A percentile compares a stretch with the other conserved stretches of the same genome.
phyloP scores from a whole-genome alignment of 37 sponge, comb jelly and placozoan species.

The Petrosia ficiformis region DNA sequence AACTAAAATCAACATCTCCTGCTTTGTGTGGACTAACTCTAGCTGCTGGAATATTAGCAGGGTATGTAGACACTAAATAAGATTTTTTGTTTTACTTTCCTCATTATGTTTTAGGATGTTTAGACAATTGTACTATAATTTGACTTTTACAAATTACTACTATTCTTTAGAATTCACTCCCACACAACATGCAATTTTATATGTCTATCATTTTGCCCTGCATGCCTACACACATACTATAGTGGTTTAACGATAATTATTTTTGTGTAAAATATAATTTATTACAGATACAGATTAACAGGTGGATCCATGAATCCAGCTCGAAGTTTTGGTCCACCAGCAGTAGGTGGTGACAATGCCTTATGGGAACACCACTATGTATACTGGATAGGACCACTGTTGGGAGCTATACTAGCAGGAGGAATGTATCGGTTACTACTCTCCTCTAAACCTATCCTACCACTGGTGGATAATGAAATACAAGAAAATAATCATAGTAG shows the following conservation, averaged over 20 bases:
- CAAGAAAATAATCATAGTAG: too few species aligned
- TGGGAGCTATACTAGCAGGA: constrained; percentile 33
- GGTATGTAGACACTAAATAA: constrained; percentile 12
- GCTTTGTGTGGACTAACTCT: constrained; percentile 19
- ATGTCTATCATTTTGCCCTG: too few species aligned
- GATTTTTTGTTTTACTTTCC: too few species aligned
- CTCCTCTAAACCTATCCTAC: constrained; percentile 40
- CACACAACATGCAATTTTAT: too few species aligned
- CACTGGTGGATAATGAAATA: constrained; percentile 23
- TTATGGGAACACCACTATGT: constrained; percentile 54
- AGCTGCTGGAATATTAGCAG: constrained; percentile 26
- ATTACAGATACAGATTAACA: constrained; percentile 30
- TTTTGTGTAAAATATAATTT: background rate
- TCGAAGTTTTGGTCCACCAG: constrained; percentile 72
- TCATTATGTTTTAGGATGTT: too few species aligned
- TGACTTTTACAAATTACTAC: too few species aligned
- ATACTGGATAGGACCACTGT: constrained; percentile 58
- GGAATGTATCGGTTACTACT: constrained; percentile 40
- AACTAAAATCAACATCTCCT: constrained; percentile 21
- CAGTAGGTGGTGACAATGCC: constrained; percentile 7
- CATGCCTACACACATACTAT: too few species aligned
- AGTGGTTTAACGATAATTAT: too few species aligned
- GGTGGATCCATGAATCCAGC: constrained; percentile 72
- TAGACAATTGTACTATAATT: too few species aligned
- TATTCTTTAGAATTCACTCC: too few species aligned